Evolutionary conservation across 2,888 invertebrate species (phyloP).

Genomic region (Stratiomys singularior): DNA sequence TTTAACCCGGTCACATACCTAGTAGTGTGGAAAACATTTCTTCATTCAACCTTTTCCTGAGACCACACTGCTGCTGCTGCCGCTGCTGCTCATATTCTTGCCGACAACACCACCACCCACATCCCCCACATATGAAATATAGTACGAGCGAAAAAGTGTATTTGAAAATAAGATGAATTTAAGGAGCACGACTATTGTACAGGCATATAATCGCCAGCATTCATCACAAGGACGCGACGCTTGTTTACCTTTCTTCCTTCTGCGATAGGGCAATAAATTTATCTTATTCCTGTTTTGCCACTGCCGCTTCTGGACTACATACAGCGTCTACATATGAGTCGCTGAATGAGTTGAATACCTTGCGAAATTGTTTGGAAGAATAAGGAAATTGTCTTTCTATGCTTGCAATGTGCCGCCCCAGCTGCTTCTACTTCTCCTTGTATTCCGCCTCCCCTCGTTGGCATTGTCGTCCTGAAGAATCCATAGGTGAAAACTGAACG

Average conservation of each 20-base stretch:
- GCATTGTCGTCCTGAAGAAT: too few relatives aligned
- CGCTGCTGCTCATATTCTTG: background rate
- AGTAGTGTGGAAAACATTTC: background rate
- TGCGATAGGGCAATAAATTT: constrained; percentile 42
- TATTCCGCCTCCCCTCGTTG: too few relatives aligned
- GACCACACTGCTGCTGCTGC: background rate
- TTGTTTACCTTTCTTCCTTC: constrained; percentile 39
- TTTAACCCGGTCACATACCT: constrained; percentile 11
- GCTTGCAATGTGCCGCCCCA: too few relatives aligned
- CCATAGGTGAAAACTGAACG: background rate
- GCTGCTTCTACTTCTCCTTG: too few relatives aligned
- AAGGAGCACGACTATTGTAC: constrained; percentile 43
- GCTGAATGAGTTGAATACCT: background rate
- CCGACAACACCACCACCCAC: too few relatives aligned
- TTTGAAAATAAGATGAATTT: constrained; percentile 42
- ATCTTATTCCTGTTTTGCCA: constrained; percentile 35
- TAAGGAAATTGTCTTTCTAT: constrained; percentile 7
- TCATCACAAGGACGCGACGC: constrained; percentile 37
- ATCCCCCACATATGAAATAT: constrained; percentile 1
- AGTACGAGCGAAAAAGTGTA: constrained; percentile 9
- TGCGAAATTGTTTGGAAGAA: constrained; percentile 36
- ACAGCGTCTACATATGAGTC: background rate
- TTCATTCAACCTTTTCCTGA: too few relatives aligned
- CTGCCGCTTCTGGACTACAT: background rate
- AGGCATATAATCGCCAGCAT: constrained; percentile 38